Percentiles rank a stretch among this genome's conserved stretches.
These are phyloP conservation scores for Bombylius discolor DNA, from an alignment of 2,888 invertebrate species.

Conservation along the genomic window DNA sequence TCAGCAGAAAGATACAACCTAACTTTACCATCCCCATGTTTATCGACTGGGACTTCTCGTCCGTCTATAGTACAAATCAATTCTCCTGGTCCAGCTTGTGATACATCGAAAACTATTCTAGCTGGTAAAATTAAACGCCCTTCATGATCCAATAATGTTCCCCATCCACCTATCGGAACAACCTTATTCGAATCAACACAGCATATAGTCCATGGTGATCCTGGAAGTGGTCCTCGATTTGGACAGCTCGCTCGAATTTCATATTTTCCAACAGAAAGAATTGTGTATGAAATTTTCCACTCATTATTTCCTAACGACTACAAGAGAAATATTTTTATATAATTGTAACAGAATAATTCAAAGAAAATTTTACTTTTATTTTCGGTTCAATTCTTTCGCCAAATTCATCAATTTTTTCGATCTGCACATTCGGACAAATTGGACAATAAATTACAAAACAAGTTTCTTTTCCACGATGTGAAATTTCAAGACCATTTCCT, in stretches of 20 bases:
- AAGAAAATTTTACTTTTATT: conserved; percentile 23
- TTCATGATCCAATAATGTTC: conserved; percentile 60
- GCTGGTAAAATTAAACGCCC: conserved; percentile 60
- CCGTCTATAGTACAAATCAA: conserved; percentile 54
- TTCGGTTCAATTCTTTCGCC: conserved; percentile 36
- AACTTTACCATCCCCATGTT: conserved; percentile 30
- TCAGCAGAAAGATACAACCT: conserved; percentile 41
- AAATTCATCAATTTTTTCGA: conserved; percentile 35
- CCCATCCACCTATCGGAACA: conserved; percentile 70
- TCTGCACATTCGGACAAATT: conserved; percentile 49
- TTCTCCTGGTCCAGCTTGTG: conserved; percentile 80
- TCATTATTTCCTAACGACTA: conserved; percentile 53
- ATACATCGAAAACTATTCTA: conserved; percentile 74
- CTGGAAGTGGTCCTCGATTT: conserved; percentile 47
- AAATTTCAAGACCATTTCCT: conserved; percentile 54
- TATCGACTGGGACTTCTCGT: conserved; percentile 41
- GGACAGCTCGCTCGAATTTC: conserved; percentile 68
- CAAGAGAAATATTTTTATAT: not conserved
- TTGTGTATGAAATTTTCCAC: conserved; percentile 81
- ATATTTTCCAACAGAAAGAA: conserved; percentile 82
- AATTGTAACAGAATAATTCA: not conserved
- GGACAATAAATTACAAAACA: conserved; percentile 50
- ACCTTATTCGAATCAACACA: conserved; percentile 35
- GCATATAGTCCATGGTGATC: conserved; percentile 68
- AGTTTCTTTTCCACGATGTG: conserved; percentile 57